Percentiles rank a stretch among this genome's conserved stretches.
Evolutionary conservation across 2,888 invertebrate species (phyloP).

Genomic region (Allolobophora icterica): DNA sequence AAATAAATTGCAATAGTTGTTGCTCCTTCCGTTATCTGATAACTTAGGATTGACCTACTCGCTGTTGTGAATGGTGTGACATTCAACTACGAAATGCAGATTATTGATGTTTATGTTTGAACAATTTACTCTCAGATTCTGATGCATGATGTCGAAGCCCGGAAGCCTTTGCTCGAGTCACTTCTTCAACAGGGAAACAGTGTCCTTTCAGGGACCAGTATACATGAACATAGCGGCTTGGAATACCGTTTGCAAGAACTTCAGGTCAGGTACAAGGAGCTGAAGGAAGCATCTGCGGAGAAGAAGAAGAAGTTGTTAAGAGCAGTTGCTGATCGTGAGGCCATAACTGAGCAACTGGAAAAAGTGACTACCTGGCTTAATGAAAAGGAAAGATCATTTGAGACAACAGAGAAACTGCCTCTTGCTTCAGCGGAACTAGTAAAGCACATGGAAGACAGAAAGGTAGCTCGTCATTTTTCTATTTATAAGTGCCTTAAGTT

Average conservation of each 20-base stretch:
- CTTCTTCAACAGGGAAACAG: conserved; percentile 41
- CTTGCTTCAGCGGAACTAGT: conserved; percentile 81
- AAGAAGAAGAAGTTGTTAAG: conserved; percentile 73
- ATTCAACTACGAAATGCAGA: not conserved
- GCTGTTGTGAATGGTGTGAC: not conserved
- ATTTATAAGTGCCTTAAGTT: not conserved
- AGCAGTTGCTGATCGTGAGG: conserved; percentile 75
- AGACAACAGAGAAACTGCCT: conserved; percentile 37
- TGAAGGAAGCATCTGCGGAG: conserved; percentile 68
- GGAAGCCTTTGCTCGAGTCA: conserved; percentile 81
- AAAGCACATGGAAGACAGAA: conserved; percentile 79
- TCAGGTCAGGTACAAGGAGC: conserved; percentile 77
- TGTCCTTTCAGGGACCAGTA: conserved; percentile 69
- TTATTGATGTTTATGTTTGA: not conserved
- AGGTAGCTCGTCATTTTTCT: conserved; percentile 63
- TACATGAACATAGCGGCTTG: conserved; percentile 80
- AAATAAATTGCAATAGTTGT: not conserved
- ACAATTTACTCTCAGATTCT: not conserved
- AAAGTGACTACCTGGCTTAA: conserved; percentile 83
- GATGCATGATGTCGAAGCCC: conserved; percentile 66
- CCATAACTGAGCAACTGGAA: conserved; percentile 80
- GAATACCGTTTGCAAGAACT: conserved; percentile 77
- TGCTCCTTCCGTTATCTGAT: not conserved
- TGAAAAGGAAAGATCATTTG: conserved; percentile 65
- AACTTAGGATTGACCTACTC: not conserved